phyloP scores from a whole-genome alignment of 2,888 invertebrate species.

The Limnephilus auricula region DNA sequence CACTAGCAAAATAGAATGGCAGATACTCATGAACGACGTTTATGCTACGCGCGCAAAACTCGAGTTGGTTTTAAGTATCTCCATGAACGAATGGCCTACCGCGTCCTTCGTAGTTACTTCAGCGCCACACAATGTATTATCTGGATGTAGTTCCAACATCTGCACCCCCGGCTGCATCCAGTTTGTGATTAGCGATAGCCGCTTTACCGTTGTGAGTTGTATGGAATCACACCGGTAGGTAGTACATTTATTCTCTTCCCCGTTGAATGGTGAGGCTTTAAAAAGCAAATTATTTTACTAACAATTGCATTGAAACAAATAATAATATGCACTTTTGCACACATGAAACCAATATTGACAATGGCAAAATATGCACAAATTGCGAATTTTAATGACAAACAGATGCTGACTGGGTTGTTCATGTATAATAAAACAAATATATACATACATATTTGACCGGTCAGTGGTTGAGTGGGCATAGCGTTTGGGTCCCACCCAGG shows the following conservation, averaged over 20 bases:
- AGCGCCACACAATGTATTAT: background rate
- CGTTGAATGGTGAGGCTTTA: background rate
- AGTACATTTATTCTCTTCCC: background rate
- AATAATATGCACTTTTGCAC: background rate
- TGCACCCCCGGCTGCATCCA: background rate
- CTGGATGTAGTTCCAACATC: background rate
- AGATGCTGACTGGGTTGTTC: too few species aligned
- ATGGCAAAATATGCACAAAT: background rate
- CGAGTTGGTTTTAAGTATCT: background rate
- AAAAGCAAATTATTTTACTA: background rate
- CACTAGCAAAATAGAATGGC: too few species aligned
- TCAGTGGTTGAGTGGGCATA: too few species aligned
- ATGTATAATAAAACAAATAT: too few species aligned
- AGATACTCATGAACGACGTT: too few species aligned
- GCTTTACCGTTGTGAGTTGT: background rate
- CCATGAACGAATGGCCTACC: background rate
- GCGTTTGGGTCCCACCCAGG: too few species aligned
- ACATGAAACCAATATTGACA: background rate
- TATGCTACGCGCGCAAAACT: too few species aligned
- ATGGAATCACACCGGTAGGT: background rate
- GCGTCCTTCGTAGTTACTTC: background rate
- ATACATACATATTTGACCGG: too few species aligned
- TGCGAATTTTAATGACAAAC: too few species aligned
- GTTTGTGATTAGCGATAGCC: constrained; percentile 18
- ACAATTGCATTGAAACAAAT: background rate